Base-by-base conservation (phyloP, 2,888 invertebrate species). In the Oithona nana region DNA sequence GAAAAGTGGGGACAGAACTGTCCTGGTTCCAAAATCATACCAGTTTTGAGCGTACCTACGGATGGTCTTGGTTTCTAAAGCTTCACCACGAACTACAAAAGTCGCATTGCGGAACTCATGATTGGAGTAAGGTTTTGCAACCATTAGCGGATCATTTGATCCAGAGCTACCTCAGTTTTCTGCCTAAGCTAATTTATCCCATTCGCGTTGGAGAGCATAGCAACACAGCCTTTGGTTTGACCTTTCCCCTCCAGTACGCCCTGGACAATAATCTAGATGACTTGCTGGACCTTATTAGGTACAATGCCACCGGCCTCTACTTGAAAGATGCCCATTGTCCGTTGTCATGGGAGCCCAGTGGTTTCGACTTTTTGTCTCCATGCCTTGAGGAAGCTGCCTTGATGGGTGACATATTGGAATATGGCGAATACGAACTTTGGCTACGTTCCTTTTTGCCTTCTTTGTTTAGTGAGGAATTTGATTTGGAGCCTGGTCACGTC, bases 141-240 rank as follows among this genome's bases (percentile, higher is more conserved):
- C 54, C 54, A 16, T 24, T 54, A 26, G 54, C 54, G 20, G 54
- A 54, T 54, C 26, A 3, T 20, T 26, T 54, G 24, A 26, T 54
- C 24, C 24, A 20, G 3, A 54, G 26, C 8, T 54, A 54, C 54
- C 20, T 24, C 3, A 54, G 26, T 26, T 54, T 54, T 11, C 26
- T 54, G 54, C 54, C 54, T 26, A 24, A 20, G 13, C 26, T 54
- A 13, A 26, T 24, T 26, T 54, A 59, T 48, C 59, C 59, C 13
- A 39, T 59, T 20, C n/a, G 59, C 31, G 59, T 48, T 11, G 59
- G 59, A 20, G 59, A 59, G 22, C 59, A 59, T 48, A 11, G 48
- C n/a, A 59, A 59, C 26, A 59, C 59, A n/a, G 59, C 59, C 22
- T 59, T 59, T 48, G 59, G 59, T n/a, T 49, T 59, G 24, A 54